Evolutionary conservation across 2,797 vertebrate genomes (phyloP).

Genomic region (Antennarius maculatus): DNA sequence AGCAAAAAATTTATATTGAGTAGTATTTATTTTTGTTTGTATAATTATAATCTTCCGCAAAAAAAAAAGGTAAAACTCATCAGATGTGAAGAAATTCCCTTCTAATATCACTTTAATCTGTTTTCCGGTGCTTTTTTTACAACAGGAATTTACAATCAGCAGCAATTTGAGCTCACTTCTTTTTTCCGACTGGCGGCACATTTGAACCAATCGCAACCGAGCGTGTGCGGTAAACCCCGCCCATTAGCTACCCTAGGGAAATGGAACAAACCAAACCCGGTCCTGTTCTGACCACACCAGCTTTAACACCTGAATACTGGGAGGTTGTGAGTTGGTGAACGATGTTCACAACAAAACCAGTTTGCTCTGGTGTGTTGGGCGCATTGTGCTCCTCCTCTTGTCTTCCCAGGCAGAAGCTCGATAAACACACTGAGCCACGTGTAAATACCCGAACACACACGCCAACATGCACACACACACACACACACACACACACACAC

Average conservation of each 20-base stretch:
- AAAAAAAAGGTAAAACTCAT: neutral
- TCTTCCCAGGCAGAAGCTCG: constrained; percentile 73
- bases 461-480: constrained; percentile 52
- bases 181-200: neutral
- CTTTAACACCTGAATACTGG: constrained; percentile 21
- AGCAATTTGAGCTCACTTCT: constrained; percentile 3
- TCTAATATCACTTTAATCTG: neutral
- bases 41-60: neutral
- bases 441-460: constrained; percentile 55
- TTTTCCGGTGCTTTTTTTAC: neutral
- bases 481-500: constrained; percentile 42
- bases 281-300: neutral
- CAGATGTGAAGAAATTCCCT: neutral
- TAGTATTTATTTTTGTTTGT: too few species aligned
- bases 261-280: neutral
- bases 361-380: constrained; percentile 61
- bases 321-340: constrained; percentile 34
- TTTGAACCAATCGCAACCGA: constrained; percentile 8
- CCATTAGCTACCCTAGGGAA: neutral
- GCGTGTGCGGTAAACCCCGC: constrained; percentile 5
- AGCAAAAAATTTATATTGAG: too few species aligned
- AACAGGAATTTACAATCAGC: constrained; percentile 8
- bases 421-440: constrained; percentile 65
- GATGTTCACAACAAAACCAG: constrained; percentile 54
- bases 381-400: constrained; percentile 58